Evolutionary conservation across 2,797 vertebrate species (phyloP).

Genomic region (Melanotaenia trifasciata): DNA sequence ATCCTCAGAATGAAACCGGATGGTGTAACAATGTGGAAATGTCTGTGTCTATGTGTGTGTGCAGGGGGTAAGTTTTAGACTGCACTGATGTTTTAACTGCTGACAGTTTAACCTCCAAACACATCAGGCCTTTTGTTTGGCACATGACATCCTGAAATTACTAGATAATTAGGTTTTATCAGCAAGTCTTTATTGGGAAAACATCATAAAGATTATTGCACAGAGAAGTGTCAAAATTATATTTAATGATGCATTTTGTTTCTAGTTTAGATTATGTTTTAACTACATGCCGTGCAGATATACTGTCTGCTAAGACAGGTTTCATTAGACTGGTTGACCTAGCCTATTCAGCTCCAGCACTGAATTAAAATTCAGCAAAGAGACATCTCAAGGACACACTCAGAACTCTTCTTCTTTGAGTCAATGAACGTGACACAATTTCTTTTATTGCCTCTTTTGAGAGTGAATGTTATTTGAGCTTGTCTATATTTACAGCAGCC

Average conservation of each 20-base stretch:
- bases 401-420: not conserved
- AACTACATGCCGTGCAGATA: conserved; percentile 1
- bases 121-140: conserved; percentile 13
- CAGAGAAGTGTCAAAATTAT: conserved; percentile 7
- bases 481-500: not conserved
- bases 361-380: conserved; percentile 51
- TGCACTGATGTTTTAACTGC: conserved; percentile 13
- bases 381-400: conserved; percentile 1
- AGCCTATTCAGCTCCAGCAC: conserved; percentile 34
- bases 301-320: conserved; percentile 13
- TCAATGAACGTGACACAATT: not conserved
- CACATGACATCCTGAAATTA: conserved; percentile 15
- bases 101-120: conserved; percentile 34
- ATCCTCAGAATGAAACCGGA: conserved; percentile 15
- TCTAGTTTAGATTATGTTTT: conserved; percentile 4
- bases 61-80: conserved; percentile 4
- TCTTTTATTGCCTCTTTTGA: not conserved
- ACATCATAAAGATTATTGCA: not conserved
- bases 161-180: conserved; percentile 16
- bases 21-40: conserved; percentile 10
- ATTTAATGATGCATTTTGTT: conserved; percentile 16
- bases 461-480: not conserved
- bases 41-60: not conserved
- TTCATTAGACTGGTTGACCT: conserved; percentile 45
- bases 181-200: not conserved